Evolutionary conservation across 2,113 vertebrate genomes (phyloP), one percentile per base, ranked within the genome.

Genomic region (Megaceryle maxima): DNA sequence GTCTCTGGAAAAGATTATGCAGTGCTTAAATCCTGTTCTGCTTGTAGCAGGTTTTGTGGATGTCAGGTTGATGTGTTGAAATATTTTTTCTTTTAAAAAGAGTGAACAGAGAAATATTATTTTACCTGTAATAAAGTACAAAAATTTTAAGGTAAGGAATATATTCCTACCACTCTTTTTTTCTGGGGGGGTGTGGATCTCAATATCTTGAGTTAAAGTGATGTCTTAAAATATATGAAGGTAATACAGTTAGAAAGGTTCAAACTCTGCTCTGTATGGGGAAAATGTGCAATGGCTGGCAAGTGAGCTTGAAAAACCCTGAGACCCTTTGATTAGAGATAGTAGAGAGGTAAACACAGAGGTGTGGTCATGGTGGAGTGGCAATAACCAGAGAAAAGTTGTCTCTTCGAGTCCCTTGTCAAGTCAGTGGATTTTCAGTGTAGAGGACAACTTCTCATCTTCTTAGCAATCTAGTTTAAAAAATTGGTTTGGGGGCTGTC

Each of bases 1-100:
- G 31, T 94, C 44, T 94, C 70, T 79, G 69, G 86, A 78, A 96
- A 95, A 96, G 83, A 93, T 92, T 89, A 94, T 91, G 80, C 85
- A 87, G 77, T 68, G 31, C 73, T 97, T 80, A 95, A 94, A 93
- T 74, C 62, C 64, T 81, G 41, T 29, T 87, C 56, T 84, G 66
- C 53, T 87, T 75, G 92, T 91, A 91, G 74, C 63, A 83, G 83
- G 11, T 83, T 94, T 91, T 89, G n/a, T 59, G 70, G 48, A 62
- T 96, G 77, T 77, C 83, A 94, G 74, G 57, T 70, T 51, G 69
- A 84, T 29, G 7, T 50, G 31, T 69, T 94, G 39, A 60, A 79
- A 25, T 78, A 21, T 20, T 88, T 73, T 33, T 13, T 12, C 11
- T 21, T 16, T 26, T 26, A 57, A 70, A 50, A 84, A 80, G 6